These are phyloP conservation scores for Eriosoma lanigerum DNA, from an alignment of 1,140 invertebrate genomes.

Conservation along the genomic window DNA sequence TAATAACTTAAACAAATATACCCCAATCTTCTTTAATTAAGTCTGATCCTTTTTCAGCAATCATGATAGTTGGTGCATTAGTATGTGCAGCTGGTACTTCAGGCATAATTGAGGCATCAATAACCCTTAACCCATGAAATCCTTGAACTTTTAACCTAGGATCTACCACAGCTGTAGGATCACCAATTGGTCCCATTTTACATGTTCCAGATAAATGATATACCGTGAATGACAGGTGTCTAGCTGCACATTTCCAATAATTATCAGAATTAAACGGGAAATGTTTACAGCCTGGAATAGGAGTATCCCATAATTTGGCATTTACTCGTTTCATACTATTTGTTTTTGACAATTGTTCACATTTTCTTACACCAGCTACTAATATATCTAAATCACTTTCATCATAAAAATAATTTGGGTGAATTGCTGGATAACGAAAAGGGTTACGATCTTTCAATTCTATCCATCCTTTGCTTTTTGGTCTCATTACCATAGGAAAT, in stretches of 20 bases:
- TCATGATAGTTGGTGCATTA: conserved; percentile 69
- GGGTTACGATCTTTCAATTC: conserved; percentile 70
- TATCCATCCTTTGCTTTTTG: conserved; percentile 73
- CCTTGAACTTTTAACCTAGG: conserved; percentile 70
- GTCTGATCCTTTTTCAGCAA: conserved; percentile 71
- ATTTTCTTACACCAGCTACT: conserved; percentile 65
- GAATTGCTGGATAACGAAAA: conserved; percentile 74
- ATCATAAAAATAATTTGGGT: conserved; percentile 76
- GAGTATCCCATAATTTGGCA: conserved; percentile 64
- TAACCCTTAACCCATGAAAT: conserved; percentile 69
- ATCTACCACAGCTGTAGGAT: conserved; percentile 72
- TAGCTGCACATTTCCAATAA: conserved; percentile 74
- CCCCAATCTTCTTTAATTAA: conserved; percentile 65
- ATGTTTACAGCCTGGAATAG: conserved; percentile 68
- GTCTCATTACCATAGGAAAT: conserved; percentile 71
- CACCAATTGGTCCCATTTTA: conserved; percentile 76
- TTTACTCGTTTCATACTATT: conserved; percentile 64
- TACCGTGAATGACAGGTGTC: conserved; percentile 70
- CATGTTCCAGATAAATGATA: conserved; percentile 80
- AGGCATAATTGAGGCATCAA: conserved; percentile 75
- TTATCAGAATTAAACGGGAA: conserved; percentile 66
- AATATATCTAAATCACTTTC: conserved; percentile 66
- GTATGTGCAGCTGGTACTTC: conserved; percentile 65
- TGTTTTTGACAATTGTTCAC: conserved; percentile 64
- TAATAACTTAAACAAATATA: not conserved